Conservation (phyloP, 2,888 invertebrate genomes). For the Catocala sponsa region DNA sequence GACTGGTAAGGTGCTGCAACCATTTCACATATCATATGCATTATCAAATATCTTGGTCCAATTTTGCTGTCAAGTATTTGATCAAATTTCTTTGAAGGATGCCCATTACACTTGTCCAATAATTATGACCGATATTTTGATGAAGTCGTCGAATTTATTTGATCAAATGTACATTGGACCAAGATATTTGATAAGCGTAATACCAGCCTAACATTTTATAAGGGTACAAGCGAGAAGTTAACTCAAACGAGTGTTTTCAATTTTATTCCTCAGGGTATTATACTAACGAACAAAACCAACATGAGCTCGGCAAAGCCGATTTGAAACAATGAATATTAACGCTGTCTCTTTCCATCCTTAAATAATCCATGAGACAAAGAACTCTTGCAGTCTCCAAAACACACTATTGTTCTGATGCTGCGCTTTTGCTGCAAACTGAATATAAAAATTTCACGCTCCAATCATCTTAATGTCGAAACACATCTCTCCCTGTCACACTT, state of each 20-base stretch:
- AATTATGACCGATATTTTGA: too few species aligned
- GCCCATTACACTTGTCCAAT: too few species aligned
- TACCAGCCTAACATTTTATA: neutral
- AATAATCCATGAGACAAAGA: slow-evolving; percentile 53
- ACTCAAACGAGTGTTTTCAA: slow-evolving; percentile 27
- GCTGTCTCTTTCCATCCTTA: slow-evolving; percentile 42
- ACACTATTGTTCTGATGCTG: slow-evolving; percentile 74
- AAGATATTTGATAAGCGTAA: too few species aligned
- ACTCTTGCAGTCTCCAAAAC: slow-evolving; percentile 50
- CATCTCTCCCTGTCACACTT: slow-evolving; percentile 60
- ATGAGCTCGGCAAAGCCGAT: slow-evolving; percentile 45
- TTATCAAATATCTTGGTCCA: too few species aligned
- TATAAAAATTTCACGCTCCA: slow-evolving; percentile 84
- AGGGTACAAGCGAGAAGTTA: neutral
- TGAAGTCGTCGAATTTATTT: too few species aligned
- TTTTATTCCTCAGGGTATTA: slow-evolving; percentile 39
- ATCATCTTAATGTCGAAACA: slow-evolving; percentile 79
- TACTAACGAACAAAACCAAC: slow-evolving; percentile 40
- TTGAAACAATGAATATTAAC: slow-evolving; percentile 52
- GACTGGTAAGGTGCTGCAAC: too few species aligned
- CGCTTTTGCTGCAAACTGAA: slow-evolving; percentile 80
- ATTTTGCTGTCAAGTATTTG: too few species aligned
- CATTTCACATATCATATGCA: too few species aligned
- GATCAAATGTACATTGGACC: too few species aligned
- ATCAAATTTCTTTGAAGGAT: too few species aligned